Base-by-base conservation (phyloP, 2,113 vertebrate genomes). In the Acinonyx jubatus region DNA sequence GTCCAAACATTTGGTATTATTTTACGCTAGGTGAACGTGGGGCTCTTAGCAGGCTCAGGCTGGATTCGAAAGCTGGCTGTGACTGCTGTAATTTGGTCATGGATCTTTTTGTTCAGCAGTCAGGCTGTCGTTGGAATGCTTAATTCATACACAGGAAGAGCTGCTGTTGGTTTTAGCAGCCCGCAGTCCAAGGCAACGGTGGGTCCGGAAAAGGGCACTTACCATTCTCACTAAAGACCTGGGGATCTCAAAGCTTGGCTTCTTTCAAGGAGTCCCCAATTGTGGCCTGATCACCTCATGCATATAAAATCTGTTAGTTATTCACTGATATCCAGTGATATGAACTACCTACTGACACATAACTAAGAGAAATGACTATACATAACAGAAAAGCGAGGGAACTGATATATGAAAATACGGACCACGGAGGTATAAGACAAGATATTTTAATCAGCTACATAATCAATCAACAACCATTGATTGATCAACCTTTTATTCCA, bases 81-180 rank as follows among this genome's bases (percentile, higher is more conserved):
- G 16, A 0, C 9, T 74, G 96, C 93, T 89, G 65, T 65, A 97
- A 97, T 95, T 95, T 92, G 96, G 74, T 65, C 69, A 36, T 55
- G 91, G 85, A 82, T 90, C 61, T 96, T 96, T 96, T 96, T 14
- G 80, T 16, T 89, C 27, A 66, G 92, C 38, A 90, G 74, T 8
- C 87, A 96, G 57, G 38, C 83, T 98, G 85, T 84, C 96, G 71
- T 45, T 63, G 84, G 96, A 96, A 97, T 83, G n/a, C 85, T 76
- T 91, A 89, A 96, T 93, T 97, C 68, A 95, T 79, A 94, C 21
- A 94, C 93, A 94, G 7, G 11, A 92, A 90, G 76, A 78, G 69
- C 38, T 96, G 21, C 52, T 76, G 65, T 55, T 80, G 52, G 74
- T 13, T 87, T 2, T 79, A 41, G 78, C 3, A 69, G 41, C 41